Conservation (phyloP, 2,797 vertebrate species). For the Eidolon dupreanum region DNA sequence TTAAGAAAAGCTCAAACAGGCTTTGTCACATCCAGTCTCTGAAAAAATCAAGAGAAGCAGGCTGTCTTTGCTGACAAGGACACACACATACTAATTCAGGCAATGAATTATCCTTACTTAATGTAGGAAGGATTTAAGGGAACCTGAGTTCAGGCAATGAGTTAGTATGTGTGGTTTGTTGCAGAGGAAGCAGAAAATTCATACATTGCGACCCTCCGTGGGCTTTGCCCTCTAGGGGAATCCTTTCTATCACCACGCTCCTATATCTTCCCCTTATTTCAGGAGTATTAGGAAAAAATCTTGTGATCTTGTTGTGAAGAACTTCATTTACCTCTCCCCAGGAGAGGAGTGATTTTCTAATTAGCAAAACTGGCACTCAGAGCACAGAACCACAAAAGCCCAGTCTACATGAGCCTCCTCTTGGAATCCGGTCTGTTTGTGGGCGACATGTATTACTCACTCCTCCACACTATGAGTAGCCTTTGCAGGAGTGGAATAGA, state of each 20-base stretch:
- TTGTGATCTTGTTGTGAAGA: neutral
- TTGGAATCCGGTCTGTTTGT: neutral
- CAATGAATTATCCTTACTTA: no score
- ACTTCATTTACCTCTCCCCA: neutral
- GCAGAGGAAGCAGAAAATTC: neutral
- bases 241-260: neutral
- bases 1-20: neutral
- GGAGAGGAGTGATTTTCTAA: no score
- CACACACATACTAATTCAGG: neutral
- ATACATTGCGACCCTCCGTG: neutral
- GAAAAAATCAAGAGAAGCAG: neutral
- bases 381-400: neutral
- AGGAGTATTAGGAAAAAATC: neutral
- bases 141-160: no score
- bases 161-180: neutral
- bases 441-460: neutral
- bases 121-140: no score
- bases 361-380: neutral
- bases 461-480: neutral
- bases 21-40: neutral
- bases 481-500: no score
- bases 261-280: neutral
- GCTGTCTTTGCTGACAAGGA: neutral
- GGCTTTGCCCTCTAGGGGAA: neutral
- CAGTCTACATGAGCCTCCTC: fast-evolving